These are phyloP conservation scores for Galago senegalensis DNA, from an alignment of 2,797 vertebrate species.

Conservation along the genomic window DNA sequence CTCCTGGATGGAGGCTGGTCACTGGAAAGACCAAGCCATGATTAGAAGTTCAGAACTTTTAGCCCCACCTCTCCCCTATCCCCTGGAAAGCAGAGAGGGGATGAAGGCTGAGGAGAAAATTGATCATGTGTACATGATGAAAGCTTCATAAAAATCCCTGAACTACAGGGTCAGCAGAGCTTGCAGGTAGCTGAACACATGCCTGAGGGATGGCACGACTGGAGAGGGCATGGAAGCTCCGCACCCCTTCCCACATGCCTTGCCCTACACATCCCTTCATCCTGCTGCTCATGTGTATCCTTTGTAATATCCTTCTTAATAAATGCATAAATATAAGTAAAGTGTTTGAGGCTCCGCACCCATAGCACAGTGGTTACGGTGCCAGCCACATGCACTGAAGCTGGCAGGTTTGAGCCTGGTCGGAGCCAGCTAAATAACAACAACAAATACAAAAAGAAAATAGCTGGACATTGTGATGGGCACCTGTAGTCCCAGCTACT, in stretches of 20 bases:
- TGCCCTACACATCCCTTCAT: background rate
- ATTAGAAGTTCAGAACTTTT: background rate
- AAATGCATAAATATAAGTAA: background rate
- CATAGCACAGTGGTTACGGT: no score
- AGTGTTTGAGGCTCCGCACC: background rate
- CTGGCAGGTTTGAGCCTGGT: no score
- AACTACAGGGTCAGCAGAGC: background rate
- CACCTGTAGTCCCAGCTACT: no score
- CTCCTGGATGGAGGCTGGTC: background rate
- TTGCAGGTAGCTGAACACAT: background rate
- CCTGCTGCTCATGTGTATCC: background rate
- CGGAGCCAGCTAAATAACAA: no score
- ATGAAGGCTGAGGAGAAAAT: background rate
- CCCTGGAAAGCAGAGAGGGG: background rate
- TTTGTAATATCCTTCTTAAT: background rate
- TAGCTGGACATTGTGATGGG: no score
- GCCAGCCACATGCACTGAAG: no score
- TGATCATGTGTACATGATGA: background rate
- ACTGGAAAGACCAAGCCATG: background rate
- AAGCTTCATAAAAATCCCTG: background rate
- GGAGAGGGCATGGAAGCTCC: background rate
- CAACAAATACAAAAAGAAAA: no score
- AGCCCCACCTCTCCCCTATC: background rate
- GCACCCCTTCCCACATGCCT: background rate
- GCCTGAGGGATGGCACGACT: background rate